Evolutionary conservation across 2,888 invertebrate species (phyloP).

Genomic region (Eupithecia inturbata): DNA sequence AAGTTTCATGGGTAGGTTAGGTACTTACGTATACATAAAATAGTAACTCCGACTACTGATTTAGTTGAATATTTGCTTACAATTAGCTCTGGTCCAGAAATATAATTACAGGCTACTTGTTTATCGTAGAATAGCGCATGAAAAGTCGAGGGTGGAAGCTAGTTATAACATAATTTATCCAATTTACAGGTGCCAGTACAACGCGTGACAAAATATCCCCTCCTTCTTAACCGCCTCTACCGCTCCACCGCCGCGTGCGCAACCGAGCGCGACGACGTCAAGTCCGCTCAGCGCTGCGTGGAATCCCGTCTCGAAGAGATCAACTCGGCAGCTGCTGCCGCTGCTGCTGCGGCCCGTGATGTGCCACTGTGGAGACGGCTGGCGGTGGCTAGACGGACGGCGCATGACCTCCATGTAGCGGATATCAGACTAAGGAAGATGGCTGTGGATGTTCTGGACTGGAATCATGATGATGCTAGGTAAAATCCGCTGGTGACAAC

Average conservation of each 20-base stretch:
- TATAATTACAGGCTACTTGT: neutral
- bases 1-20: no score
- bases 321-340: slow-evolving; percentile 96
- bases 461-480: slow-evolving; percentile 96
- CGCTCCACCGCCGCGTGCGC: slow-evolving; percentile 95
- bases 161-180: neutral
- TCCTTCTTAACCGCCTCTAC: slow-evolving; percentile 93
- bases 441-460: slow-evolving; percentile 96
- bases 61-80: neutral
- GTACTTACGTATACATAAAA: no score
- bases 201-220: slow-evolving; percentile 97
- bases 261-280: slow-evolving; percentile 92
- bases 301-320: slow-evolving; percentile 97
- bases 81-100: no score
- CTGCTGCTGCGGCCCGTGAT: slow-evolving; percentile 94
- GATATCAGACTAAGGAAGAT: slow-evolving; percentile 96
- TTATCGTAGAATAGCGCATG: neutral
- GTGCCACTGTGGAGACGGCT: slow-evolving; percentile 95
- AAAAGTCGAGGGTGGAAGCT: neutral
- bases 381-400: slow-evolving; percentile 89
- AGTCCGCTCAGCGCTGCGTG: slow-evolving; percentile 95
- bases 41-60: neutral
- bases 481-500: slow-evolving; percentile 39
- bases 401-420: slow-evolving; percentile 93
- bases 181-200: slow-evolving; percentile 93